Evolutionary conservation across 2,888 invertebrate species (phyloP).

Genomic region (Exephanes ischioxanthus): DNA sequence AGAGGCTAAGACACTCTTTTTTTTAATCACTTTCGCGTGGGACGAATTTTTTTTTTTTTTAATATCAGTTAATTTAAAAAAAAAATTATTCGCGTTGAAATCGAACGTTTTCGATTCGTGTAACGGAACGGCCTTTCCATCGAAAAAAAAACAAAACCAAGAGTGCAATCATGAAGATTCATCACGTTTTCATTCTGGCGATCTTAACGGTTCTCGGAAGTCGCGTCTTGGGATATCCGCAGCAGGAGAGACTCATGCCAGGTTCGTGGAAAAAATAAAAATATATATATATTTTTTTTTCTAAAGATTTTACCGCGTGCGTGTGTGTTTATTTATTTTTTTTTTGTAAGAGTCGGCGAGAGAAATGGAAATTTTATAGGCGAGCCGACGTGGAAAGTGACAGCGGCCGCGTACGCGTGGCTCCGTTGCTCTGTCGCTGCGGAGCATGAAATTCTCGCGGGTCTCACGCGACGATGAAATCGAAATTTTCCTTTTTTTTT

Average conservation of each 20-base stretch:
- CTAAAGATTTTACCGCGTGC: constrained; percentile 22
- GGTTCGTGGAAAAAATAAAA: constrained; percentile 72
- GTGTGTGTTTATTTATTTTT: constrained; percentile 1
- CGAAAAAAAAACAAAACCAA: constrained; percentile 44
- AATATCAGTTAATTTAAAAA: background rate
- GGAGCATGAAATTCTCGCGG: background rate
- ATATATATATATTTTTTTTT: constrained; percentile 10
- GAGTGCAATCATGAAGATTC: constrained; percentile 69
- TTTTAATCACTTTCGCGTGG: constrained; percentile 17
- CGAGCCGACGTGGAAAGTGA: constrained; percentile 46
- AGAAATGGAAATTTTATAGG: constrained; percentile 15
- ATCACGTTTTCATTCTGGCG: constrained; percentile 69
- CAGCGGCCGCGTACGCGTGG: constrained; percentile 35
- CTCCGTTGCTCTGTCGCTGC: constrained; percentile 8
- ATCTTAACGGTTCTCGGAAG: constrained; percentile 74
- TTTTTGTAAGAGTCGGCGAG: background rate
- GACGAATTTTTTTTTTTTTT: no score
- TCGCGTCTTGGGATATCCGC: constrained; percentile 81
- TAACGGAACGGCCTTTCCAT: constrained; percentile 2
- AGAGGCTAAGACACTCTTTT: background rate
- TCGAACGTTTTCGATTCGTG: constrained; percentile 48
- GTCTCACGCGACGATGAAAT: background rate
- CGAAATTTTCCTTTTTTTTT: constrained; percentile 12
- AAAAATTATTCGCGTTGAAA: constrained; percentile 24
- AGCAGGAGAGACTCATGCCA: constrained; percentile 80